Evolutionary conservation across 2,888 invertebrate species (phyloP), one percentile per base, ranked within the genome.

Genomic region (Atrina japonica): DNA sequence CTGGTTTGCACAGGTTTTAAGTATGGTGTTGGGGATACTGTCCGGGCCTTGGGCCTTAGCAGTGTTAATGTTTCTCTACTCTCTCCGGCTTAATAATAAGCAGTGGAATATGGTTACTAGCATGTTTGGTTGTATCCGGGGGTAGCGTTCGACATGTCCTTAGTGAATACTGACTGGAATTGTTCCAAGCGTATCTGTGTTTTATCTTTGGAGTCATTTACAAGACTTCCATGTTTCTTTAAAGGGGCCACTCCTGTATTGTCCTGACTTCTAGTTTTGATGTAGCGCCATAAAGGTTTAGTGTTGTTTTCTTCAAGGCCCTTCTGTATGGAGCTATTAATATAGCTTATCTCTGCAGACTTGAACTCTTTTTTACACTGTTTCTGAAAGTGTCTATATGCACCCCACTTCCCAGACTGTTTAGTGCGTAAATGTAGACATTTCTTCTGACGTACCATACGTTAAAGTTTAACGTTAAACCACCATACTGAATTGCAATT

Each of bases 281-380:
- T 67, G 59, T 71, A 76, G 3, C 66, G 27, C 70, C 74, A 77
- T 25, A 76, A 77, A 16, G 72, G 75, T 35, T 79, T 77, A 7
- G 73, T 41, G 59, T 76, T 71, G 2, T 74, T 66, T 16, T 76
- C 56, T 11, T 70, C 70, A 21, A 73, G 67, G 21, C 72, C 70
- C 47, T 70, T 55, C 27, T 66, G 53, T 16, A 60, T 69, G n/a
- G 35, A 55, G n/a, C 40, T 29, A 35, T 68, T 64, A 23, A 72
- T 61, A 27, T 66, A 41, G 47, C 63, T 52, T 14, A 68, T 56
- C 43, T 75, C 71, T 2, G 68, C 61, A 47, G 47, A 40, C 45
- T 68, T 71, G 45, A 68, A 68, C 1, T 25, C 61, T n/a, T 35
- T 53, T 47, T 70, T 75, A 23, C 71, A 71, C 23, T 68, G 29